Percentiles rank a stretch among this genome's conserved stretches.
phyloP scores from a whole-genome alignment of 2,113 vertebrate species.

The Grantiella picta region DNA sequence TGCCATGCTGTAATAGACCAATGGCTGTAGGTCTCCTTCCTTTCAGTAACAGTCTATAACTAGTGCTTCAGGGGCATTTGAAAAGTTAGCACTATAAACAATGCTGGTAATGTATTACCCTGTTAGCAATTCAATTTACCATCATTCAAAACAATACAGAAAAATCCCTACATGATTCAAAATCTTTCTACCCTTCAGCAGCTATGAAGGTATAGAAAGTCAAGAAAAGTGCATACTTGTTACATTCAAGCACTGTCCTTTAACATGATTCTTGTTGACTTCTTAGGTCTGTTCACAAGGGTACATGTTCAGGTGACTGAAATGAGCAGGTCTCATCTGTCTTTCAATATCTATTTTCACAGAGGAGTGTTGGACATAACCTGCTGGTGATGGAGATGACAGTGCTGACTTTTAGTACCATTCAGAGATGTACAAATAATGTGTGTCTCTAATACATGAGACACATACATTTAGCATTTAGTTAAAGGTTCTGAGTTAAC shows the following conservation, averaged over 20 bases:
- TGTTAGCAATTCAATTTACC: not conserved
- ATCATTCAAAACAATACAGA: not conserved
- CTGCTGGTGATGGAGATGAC: not conserved
- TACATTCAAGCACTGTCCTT: not conserved
- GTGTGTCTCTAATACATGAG: not conserved
- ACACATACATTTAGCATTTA: not conserved
- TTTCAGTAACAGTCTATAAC: not conserved
- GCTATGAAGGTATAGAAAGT: not conserved
- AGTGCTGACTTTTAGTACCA: not conserved
- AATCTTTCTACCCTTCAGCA: not conserved
- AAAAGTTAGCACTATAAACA: not conserved
- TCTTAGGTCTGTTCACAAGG: not conserved
- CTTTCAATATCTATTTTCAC: not conserved
- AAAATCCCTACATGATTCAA: not conserved
- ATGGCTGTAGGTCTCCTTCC: not conserved
- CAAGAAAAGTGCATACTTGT: not conserved
- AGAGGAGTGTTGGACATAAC: not conserved
- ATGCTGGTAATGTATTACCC: not conserved
- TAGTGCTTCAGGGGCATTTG: not conserved
- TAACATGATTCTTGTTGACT: not conserved
- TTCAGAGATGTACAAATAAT: not conserved
- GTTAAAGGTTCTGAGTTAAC: not conserved
- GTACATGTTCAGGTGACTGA: not conserved
- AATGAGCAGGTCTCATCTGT: not conserved
- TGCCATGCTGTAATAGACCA: not conserved